These are phyloP conservation scores for Machaerirhynchus nigripectus DNA, from an alignment of 2,113 vertebrate genomes.

Conservation along the genomic window DNA sequence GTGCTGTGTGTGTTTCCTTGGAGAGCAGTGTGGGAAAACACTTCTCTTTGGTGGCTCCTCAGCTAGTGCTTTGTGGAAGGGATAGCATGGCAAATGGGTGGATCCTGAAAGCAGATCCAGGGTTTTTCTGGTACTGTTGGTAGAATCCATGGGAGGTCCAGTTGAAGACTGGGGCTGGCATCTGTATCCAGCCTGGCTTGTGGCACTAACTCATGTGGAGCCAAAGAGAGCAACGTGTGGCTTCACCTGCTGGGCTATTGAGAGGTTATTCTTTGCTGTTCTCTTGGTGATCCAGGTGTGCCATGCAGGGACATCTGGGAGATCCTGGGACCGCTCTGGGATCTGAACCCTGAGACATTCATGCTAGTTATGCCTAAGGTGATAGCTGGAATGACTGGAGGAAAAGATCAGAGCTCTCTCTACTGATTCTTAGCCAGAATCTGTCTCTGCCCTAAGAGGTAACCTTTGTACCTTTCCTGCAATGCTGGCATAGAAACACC, in stretches of 20 bases:
- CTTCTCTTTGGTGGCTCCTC: background rate
- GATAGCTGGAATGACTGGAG: background rate
- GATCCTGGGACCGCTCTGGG: background rate
- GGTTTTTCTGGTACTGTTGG: background rate
- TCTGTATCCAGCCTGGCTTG: background rate
- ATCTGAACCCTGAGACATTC: background rate
- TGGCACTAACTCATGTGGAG: background rate
- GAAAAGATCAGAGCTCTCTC: background rate
- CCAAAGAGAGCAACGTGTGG: background rate
- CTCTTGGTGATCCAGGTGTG: background rate
- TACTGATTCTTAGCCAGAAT: background rate
- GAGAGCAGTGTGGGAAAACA: background rate
- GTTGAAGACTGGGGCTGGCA: background rate
- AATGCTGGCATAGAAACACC: background rate
- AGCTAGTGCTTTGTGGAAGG: background rate
- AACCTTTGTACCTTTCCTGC: background rate
- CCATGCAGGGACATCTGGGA: background rate
- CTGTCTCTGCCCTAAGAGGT: accelerated
- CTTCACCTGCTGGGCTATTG: background rate
- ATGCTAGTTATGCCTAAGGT: background rate
- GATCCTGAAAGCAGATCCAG: background rate
- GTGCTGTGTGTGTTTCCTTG: accelerated
- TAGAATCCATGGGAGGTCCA: background rate
- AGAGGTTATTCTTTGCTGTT: background rate
- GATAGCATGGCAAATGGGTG: background rate